These are phyloP conservation scores for Yponomeuta malinellus DNA, from an alignment of 2,888 invertebrate species.

Conservation along the genomic window DNA sequence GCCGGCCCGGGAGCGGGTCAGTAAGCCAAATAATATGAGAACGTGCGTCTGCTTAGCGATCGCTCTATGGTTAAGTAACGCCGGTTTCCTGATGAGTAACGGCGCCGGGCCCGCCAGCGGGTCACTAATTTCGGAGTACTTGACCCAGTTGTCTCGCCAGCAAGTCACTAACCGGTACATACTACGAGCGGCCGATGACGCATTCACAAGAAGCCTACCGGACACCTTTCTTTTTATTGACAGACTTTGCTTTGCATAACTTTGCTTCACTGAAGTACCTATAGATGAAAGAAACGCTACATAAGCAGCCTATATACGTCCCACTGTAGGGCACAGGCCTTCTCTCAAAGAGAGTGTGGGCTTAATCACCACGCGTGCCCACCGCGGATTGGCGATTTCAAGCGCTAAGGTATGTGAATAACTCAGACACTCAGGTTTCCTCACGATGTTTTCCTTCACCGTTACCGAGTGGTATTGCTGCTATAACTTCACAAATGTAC, in stretches of 20 bases:
- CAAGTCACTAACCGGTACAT: constrained; percentile 3
- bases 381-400: no score
- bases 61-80: neutral
- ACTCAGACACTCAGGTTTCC: no score
- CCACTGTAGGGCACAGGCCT: no score
- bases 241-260: neutral
- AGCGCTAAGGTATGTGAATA: no score
- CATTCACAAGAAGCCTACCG: neutral
- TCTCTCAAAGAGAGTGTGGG: no score
- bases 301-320: no score
- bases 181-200: neutral
- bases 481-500: no score
- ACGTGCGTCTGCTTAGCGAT: neutral
- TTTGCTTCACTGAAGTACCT: neutral
- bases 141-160: constrained; percentile 7
- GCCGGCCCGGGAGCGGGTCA: neutral
- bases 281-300: no score
- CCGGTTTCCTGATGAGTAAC: neutral
- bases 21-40: neutral
- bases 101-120: neutral
- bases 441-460: no score
- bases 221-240: neutral
- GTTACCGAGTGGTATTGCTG: no score
- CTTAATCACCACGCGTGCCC: no score
- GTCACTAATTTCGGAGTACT: constrained; percentile 5